These are phyloP conservation scores for Vulpes ferrilata DNA, from an alignment of 2,113 vertebrate species.

Conservation along the genomic window DNA sequence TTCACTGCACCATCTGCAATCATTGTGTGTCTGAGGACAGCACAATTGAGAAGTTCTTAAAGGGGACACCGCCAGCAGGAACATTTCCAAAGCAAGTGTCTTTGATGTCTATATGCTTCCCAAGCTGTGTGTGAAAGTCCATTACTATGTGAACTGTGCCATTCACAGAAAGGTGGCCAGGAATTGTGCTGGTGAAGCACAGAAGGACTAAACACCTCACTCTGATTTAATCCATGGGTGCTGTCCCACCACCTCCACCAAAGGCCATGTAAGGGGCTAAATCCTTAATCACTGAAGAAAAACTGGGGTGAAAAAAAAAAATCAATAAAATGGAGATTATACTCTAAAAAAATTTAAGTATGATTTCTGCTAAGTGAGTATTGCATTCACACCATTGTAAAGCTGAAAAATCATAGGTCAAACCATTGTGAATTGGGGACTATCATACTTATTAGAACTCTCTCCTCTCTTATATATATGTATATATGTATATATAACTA, in stretches of 20 bases:
- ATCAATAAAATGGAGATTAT: neutral
- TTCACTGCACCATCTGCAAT: conserved; percentile 95
- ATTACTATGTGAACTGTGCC: conserved; percentile 95
- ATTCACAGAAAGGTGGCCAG: conserved; percentile 95
- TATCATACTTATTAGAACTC: neutral
- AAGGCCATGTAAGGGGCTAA: neutral
- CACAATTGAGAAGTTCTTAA: conserved; percentile 93
- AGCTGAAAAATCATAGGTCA: neutral
- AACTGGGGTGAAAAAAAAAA: neutral
- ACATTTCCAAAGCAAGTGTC: conserved; percentile 91
- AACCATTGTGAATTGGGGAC: neutral
- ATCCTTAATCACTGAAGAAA: neutral
- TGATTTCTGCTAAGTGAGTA: neutral
- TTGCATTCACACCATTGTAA: neutral
- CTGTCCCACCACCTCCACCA: neutral
- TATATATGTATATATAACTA: neutral
- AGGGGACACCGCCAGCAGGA: neutral
- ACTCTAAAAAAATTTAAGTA: neutral
- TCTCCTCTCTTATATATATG: neutral
- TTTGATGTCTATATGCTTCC: conserved; percentile 93
- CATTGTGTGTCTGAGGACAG: conserved; percentile 95
- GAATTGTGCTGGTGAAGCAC: conserved; percentile 75
- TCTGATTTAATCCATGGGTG: neutral
- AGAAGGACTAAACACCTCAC: conserved; percentile 93
- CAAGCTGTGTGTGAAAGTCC: conserved; percentile 94